Percentiles rank a stretch among this genome's conserved stretches.
Evolutionary conservation across 2,797 vertebrate genomes (phyloP).

Genomic region (Myotis pilosus): DNA sequence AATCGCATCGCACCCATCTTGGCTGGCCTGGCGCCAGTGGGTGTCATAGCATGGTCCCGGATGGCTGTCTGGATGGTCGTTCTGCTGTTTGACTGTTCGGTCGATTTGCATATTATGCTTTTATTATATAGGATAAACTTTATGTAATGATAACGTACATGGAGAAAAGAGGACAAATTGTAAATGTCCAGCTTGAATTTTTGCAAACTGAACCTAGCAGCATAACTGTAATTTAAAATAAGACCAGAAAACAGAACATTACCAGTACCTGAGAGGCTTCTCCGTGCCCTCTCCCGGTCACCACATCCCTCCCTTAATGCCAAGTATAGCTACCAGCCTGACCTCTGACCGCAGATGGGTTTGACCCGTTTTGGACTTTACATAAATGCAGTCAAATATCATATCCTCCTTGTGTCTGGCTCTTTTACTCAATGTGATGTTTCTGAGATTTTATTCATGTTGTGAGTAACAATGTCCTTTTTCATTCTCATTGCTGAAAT

Average conservation of each 20-base stretch:
- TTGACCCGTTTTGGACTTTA: neutral
- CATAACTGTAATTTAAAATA: neutral
- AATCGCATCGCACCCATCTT: no score
- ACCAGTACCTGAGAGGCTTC: neutral
- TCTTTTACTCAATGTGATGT: neutral
- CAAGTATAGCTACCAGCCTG: neutral
- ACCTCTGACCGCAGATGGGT: neutral
- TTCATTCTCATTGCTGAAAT: neutral
- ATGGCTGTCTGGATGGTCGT: no score
- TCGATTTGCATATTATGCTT: no score
- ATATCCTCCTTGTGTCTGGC: neutral
- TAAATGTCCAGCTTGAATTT: neutral
- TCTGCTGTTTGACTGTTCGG: no score
- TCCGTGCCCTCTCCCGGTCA: neutral
- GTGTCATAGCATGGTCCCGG: no score
- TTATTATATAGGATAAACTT: neutral
- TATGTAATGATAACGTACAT: neutral
- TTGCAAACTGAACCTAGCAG: neutral
- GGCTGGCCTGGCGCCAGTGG: no score
- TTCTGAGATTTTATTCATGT: neutral
- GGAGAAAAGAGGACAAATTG: neutral
- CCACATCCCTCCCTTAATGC: no score
- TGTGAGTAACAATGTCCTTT: neutral
- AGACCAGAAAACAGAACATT: neutral
- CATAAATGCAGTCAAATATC: neutral